Base-by-base conservation (phyloP, 2,888 invertebrate genomes). In the Tillus elongatus region DNA sequence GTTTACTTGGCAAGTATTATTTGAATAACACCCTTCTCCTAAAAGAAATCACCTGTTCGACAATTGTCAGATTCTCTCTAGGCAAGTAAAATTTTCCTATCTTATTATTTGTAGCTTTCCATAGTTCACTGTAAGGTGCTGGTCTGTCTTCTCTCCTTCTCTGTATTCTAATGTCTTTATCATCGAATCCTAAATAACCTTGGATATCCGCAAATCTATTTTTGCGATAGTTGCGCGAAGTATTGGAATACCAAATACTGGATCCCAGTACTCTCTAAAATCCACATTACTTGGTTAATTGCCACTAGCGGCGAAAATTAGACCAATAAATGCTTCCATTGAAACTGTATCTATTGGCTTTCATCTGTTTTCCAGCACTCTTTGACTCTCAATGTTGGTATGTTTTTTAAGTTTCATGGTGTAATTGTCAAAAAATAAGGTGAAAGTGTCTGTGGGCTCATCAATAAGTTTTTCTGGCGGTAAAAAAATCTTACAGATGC, bases 1-100 rank as follows among this genome's bases (percentile, higher is more conserved):
- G 38, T 43, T 39, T 44, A 16, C 28, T 33, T 9, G 44, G 30
- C 29, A 44, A 27, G 15, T 42, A 42, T 14, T 42, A 39, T 24
- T 33, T 30, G 33, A 42, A 41, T 10, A 28, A 19, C 13, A 37
- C 31, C n/a, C 36, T 26, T 28, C 36, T 36, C 12, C 15, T 16
- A 35, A 33, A 41, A 35, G 38, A 34, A 19, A 40, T 31, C n/a
- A 37, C 16, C 26, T 43, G 43, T 28, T 41, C 35, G 35, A 41
- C 31, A 16, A 43, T 16, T 12, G 16, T 33, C 4, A 24, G 13
- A 32, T 41, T 35, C 39, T 35, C 35, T 38, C 38, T 35, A 11
- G 38, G 41, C 12, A 38, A 31, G 32, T 41, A 37, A 31, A 36
- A 34, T 24, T 42, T 39, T n/a, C 11, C 2, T 30, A 36, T 12